Base-by-base conservation (phyloP, 2,113 vertebrate genomes). In the Synchiropus splendidus region DNA sequence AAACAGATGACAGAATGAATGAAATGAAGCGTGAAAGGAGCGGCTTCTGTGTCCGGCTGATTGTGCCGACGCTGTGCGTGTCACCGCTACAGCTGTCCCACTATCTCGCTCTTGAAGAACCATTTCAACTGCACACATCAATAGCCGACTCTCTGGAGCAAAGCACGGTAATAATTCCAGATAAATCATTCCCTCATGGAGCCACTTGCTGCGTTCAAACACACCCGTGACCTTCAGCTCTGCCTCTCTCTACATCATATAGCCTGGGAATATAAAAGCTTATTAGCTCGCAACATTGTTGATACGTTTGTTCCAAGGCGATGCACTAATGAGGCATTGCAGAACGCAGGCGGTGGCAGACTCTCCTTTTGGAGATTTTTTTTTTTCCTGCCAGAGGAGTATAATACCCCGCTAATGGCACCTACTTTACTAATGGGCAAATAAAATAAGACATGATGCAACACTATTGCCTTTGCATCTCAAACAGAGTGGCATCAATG, bases 201-300 rank as follows among this genome's bases (percentile, higher is more conserved):
- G 63, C 59, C 70, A 68, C 77, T 79, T 72, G 75, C 67, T 64
- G 58, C 52, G 54, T 72, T 78, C 79, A 80, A 80, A 80, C 43
- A 38, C 42, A 54, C 48, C 59, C 62, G 42, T 73, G 78, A 80
- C 78, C 78, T 83, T 80, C 75, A 69, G 69, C 64, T 45, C 64
- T 61, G 50, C 42, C 60, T 68, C 55, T 69, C 61, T 64, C 72
- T 65, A 70, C 64, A 78, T 75, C 65, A 73, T 54, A 71, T 64
- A 75, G 75, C 57, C 67, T 2, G 48, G 52, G 67, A 73, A 80
- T 78, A 74, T 72, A 73, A 82, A 80, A 75, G 78, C 75, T 72
- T 78, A 81, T 82, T 79, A 78, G 78, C 74, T 74, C 70, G 66
- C 62, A 82, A 75, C 71, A 71, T 67, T 73, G 75, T 77, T 78